phyloP scores from a whole-genome alignment of 1,140 invertebrate species.

The Drosophila saltans region DNA sequence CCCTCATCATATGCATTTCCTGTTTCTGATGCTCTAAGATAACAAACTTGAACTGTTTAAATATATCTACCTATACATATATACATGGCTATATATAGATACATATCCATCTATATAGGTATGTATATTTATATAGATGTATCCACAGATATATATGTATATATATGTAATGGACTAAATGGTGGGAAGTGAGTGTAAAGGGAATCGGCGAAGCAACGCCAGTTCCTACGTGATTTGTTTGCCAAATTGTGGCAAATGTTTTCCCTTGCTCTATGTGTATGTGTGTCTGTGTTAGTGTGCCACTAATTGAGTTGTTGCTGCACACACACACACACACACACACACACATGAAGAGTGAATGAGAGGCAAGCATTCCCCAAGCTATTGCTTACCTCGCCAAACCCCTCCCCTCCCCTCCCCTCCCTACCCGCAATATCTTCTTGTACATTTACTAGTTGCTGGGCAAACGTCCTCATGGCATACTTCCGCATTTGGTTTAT shows the following conservation, averaged over 20 bases:
- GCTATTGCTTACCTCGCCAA: background rate
- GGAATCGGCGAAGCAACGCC: slow-evolving; percentile 31
- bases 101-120: background rate
- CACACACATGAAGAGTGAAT: slow-evolving; percentile 36
- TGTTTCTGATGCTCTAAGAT: too few relatives aligned
- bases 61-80: background rate
- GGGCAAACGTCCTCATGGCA: slow-evolving; percentile 10
- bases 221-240: slow-evolving; percentile 75
- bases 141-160: background rate
- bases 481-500: slow-evolving; percentile 64
- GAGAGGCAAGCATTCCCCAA: slow-evolving; percentile 16
- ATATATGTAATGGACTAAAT: slow-evolving; percentile 7
- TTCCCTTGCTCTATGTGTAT: slow-evolving; percentile 17
- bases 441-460: background rate
- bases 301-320: slow-evolving; percentile 58
- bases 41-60: background rate
- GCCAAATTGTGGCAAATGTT: slow-evolving; percentile 77
- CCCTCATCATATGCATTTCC: too few relatives aligned
- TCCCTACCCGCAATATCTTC: background rate
- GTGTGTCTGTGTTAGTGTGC: slow-evolving; percentile 25
- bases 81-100: background rate
- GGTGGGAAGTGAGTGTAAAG: background rate
- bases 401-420: background rate
- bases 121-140: background rate
- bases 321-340: slow-evolving; percentile 20